A percentile compares a stretch with the other conserved stretches of the same genome.
Evolutionary conservation across 2,113 vertebrate genomes (phyloP).

Genomic region (Lucifuga dentata): DNA sequence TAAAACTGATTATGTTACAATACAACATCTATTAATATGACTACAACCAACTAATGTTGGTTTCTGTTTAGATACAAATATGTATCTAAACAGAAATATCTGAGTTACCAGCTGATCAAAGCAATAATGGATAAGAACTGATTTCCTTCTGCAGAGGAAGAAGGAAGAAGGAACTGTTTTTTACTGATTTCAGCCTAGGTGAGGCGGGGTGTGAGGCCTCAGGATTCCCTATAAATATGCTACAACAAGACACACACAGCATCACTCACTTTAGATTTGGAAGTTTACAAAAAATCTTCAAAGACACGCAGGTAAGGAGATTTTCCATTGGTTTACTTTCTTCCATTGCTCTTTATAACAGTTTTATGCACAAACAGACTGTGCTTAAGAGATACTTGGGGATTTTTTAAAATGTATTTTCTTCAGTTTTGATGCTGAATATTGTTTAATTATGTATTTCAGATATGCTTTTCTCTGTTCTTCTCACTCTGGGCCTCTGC

Average conservation of each 20-base stretch:
- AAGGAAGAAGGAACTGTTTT: slow-evolving; percentile 72
- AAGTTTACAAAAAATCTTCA: slow-evolving; percentile 11
- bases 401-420: too few relatives aligned
- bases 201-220: slow-evolving; percentile 41
- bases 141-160: slow-evolving; percentile 16
- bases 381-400: too few relatives aligned
- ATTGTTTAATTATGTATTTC: slow-evolving; percentile 26
- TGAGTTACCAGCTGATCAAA: background rate
- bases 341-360: too few relatives aligned
- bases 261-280: slow-evolving; percentile 14
- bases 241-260: background rate
- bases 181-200: slow-evolving; percentile 36
- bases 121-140: slow-evolving; percentile 5
- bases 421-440: background rate
- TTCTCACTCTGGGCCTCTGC: slow-evolving; percentile 68
- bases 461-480: slow-evolving; percentile 73
- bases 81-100: background rate
- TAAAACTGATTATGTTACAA: too few relatives aligned
- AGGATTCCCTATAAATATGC: slow-evolving; percentile 24
- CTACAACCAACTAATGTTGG: rapidly evolving
- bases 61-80: background rate
- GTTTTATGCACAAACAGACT: too few relatives aligned
- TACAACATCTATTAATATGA: background rate
- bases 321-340: too few relatives aligned
- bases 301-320: slow-evolving; percentile 16